These are phyloP conservation scores for Brenthis daphne DNA, from an alignment of 2,888 invertebrate species.

Conservation along the genomic window DNA sequence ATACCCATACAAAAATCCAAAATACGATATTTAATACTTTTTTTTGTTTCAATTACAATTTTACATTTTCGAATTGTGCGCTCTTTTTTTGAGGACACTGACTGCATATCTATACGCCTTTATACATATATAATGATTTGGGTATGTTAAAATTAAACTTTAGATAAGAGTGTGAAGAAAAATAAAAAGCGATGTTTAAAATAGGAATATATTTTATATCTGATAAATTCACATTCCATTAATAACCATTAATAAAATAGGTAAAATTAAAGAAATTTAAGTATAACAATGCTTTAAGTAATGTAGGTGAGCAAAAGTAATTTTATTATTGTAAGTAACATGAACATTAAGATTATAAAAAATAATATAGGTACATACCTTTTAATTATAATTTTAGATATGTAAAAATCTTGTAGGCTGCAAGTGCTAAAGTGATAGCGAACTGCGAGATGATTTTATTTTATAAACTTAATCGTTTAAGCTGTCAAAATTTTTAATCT, in stretches of 20 bases:
- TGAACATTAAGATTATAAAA: constrained; percentile 11
- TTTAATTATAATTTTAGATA: constrained; percentile 11
- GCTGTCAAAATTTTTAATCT: no score
- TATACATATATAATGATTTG: no score
- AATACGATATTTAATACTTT: no score
- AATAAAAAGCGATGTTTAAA: constrained; percentile 14
- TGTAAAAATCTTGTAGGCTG: constrained; percentile 16
- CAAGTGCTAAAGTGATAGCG: constrained; percentile 2
- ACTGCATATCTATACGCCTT: no score
- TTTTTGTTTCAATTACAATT: no score
- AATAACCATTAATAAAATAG: constrained; percentile 12
- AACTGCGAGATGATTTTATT: not conserved
- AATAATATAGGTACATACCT: not conserved
- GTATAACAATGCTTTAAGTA: constrained; percentile 32
- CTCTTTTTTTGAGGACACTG: no score
- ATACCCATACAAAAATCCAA: no score
- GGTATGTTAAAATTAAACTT: not conserved
- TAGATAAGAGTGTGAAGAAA: not conserved
- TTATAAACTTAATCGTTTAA: not conserved
- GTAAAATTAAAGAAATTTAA: constrained; percentile 3
- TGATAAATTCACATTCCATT: constrained; percentile 29
- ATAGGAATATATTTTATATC: constrained; percentile 39
- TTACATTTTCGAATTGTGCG: no score
- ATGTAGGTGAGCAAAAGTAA: constrained; percentile 37
- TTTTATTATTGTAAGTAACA: constrained; percentile 16